Percentiles rank a stretch among this genome's conserved stretches.
phyloP scores from a whole-genome alignment of 2,888 invertebrate genomes.

The Thymelicus lineola region DNA sequence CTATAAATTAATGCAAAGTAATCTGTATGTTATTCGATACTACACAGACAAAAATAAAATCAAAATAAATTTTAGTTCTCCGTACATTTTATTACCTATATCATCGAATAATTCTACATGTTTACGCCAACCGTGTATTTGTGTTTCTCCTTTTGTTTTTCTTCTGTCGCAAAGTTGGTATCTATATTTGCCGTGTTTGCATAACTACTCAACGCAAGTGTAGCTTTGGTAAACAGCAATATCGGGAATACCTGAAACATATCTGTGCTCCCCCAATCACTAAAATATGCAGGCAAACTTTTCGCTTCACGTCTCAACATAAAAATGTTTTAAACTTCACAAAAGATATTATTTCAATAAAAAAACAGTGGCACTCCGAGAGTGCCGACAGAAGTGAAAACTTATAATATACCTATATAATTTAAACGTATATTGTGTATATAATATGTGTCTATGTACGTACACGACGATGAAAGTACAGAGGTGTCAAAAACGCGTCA shows the following conservation, averaged over 20 bases:
- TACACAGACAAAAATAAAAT: not conserved
- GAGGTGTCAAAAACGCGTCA: no score
- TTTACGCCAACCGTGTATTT: conserved; percentile 46
- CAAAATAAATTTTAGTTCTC: not conserved
- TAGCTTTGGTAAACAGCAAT: conserved; percentile 64
- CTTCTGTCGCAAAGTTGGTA: conserved; percentile 74
- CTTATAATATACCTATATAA: no score
- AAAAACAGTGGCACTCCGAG: conserved; percentile 44
- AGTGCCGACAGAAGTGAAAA: no score
- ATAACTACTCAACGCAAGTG: conserved; percentile 70
- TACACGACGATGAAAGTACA: no score
- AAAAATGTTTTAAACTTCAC: conserved; percentile 13
- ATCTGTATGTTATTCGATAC: no score
- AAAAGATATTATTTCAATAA: not conserved
- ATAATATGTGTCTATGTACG: no score
- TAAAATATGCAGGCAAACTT: conserved; percentile 16
- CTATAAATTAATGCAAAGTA: no score
- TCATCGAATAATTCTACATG: conserved; percentile 39
- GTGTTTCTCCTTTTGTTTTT: conserved; percentile 70
- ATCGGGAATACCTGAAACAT: conserved; percentile 59
- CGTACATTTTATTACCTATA: not conserved
- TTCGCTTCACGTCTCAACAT: conserved; percentile 16
- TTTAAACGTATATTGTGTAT: no score
- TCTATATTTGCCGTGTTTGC: conserved; percentile 77
- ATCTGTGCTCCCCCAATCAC: conserved; percentile 26